phyloP scores from a whole-genome alignment of 2,797 vertebrate genomes.

The Schizothorax lantsangensis region DNA sequence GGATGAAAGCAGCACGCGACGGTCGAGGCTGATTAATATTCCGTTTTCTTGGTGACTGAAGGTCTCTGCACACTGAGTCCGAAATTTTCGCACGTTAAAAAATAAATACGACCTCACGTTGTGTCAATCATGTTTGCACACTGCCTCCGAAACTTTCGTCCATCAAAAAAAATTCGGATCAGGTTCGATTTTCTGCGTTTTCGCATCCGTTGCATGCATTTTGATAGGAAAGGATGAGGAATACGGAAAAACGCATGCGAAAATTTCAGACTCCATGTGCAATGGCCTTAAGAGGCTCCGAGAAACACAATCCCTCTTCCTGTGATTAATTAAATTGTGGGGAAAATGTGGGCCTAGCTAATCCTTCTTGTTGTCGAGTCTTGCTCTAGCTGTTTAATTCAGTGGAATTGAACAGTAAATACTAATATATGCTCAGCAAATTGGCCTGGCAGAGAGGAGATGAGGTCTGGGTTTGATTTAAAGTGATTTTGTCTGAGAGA shows the following conservation, averaged over 20 bases:
- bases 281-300: neutral
- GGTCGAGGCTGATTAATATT: slow-evolving; percentile 40
- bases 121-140: too few species aligned
- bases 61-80: too few species aligned
- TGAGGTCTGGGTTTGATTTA: slow-evolving; percentile 61
- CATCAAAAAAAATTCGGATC: too few species aligned
- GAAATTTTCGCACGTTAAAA: too few species aligned
- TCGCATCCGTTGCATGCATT: too few species aligned
- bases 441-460: slow-evolving; percentile 52
- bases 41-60: neutral
- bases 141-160: too few species aligned
- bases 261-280: too few species aligned
- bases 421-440: slow-evolving; percentile 53
- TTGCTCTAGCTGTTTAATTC: slow-evolving; percentile 46
- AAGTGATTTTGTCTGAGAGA: slow-evolving; percentile 53
- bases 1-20: slow-evolving; percentile 21
- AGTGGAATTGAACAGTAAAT: slow-evolving; percentile 53
- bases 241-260: too few species aligned
- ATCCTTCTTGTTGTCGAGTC: slow-evolving; percentile 32
- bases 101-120: too few species aligned
- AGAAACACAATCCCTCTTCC: slow-evolving; percentile 29
- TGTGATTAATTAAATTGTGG: slow-evolving; percentile 53
- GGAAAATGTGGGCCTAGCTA: slow-evolving; percentile 38
- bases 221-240: too few species aligned
- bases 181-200: too few species aligned